Conservation (phyloP, 2,888 invertebrate species). For the Oscheius myriophilus region DNA sequence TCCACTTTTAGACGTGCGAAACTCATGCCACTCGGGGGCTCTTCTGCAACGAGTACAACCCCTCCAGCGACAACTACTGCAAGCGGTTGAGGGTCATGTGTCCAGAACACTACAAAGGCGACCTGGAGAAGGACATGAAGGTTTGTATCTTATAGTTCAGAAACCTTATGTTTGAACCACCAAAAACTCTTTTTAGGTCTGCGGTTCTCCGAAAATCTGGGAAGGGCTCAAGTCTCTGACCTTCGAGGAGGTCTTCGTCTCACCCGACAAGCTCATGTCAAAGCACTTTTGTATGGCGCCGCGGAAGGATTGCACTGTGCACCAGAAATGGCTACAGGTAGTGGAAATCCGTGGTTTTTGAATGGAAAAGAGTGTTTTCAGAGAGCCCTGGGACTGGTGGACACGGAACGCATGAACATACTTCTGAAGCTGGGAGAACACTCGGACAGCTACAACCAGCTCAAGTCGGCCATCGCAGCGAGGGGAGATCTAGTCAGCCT, state of each 20-base stretch:
- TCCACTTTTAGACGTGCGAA: not conserved
- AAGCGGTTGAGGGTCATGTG: constrained; percentile 92
- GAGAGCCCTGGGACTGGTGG: constrained; percentile 53
- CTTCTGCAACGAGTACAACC: constrained; percentile 94
- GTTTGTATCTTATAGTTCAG: constrained; percentile 14
- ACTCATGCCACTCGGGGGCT: not conserved
- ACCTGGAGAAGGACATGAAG: constrained; percentile 70
- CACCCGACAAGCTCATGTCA: constrained; percentile 33
- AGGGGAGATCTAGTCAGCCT: constrained; percentile 47
- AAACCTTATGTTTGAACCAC: not conserved
- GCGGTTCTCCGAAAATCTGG: constrained; percentile 51
- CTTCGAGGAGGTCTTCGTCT: constrained; percentile 23
- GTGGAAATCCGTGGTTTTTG: not conserved
- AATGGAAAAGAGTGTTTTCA: constrained; percentile 14
- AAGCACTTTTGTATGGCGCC: constrained; percentile 45
- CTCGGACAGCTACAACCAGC: constrained; percentile 36
- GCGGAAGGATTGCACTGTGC: constrained; percentile 42
- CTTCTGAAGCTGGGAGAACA: constrained; percentile 51
- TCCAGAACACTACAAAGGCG: constrained; percentile 95
- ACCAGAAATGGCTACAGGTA: constrained; percentile 57
- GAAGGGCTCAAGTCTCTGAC: constrained; percentile 13
- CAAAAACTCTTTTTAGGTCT: constrained; percentile 31
- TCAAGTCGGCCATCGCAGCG: constrained; percentile 16
- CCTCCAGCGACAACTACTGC: constrained; percentile 84
- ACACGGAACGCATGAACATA: constrained; percentile 49